phyloP scores from a whole-genome alignment of 2,888 invertebrate species.

The Ganaspis brasiliensis region DNA sequence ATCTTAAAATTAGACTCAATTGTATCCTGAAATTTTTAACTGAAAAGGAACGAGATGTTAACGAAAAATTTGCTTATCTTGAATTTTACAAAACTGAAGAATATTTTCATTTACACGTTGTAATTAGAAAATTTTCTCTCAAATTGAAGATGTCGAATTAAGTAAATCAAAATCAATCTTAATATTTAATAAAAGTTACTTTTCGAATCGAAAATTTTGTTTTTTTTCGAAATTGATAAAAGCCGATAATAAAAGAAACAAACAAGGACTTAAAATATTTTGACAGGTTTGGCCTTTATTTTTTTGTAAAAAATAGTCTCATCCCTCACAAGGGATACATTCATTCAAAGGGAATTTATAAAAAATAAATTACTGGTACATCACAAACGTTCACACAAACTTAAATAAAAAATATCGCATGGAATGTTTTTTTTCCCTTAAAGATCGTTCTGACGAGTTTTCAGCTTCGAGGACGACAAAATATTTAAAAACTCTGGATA shows the following conservation, averaged over 20 bases:
- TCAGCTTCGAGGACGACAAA: constrained; percentile 6
- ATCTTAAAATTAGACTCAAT: too few species aligned
- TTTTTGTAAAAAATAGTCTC: constrained; percentile 40
- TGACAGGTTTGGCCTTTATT: constrained; percentile 39
- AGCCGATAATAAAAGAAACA: background rate
- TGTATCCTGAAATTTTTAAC: too few species aligned
- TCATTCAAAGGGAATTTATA: constrained; percentile 34
- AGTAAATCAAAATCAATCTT: too few species aligned
- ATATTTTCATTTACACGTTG: too few species aligned
- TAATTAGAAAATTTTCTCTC: too few species aligned
- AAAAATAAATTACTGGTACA: constrained; percentile 41
- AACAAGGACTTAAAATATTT: constrained; percentile 26
- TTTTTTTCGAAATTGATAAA: background rate
- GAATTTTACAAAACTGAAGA: too few species aligned
- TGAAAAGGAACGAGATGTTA: too few species aligned
- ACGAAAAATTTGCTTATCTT: too few species aligned
- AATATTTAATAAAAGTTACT: background rate
- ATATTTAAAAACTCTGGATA: too few species aligned
- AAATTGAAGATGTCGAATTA: too few species aligned
- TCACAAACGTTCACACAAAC: constrained; percentile 39
- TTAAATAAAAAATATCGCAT: constrained; percentile 26
- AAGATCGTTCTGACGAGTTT: constrained; percentile 1
- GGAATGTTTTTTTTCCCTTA: constrained; percentile 18
- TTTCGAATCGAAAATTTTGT: background rate
- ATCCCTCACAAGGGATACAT: constrained; percentile 37